Evolutionary conservation across 1,140 invertebrate species (phyloP), one percentile per base, ranked within the genome.

Genomic region (Melitaea cinxia): DNA sequence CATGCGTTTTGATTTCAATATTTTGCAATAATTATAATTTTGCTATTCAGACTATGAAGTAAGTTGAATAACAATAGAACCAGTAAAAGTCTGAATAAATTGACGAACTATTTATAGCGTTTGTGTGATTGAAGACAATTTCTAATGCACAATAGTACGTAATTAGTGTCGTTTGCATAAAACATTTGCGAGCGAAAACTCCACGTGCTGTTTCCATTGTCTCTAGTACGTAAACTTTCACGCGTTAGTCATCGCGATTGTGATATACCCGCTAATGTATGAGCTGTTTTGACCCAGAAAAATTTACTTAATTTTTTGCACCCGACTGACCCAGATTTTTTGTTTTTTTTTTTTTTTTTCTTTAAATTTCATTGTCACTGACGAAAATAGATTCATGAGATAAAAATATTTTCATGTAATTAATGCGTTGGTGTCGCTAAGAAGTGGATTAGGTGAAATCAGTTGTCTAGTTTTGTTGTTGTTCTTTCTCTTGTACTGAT

Each of bases 171-270:
- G 33, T 30, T 23, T 39, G 33, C 14, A 35, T 61, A 47, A 14
- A 23, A n/a, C 14, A 47, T 47, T 23, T 23, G 17, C 37, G 23
- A 12, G 26, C 50, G 19, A 45, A 45, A 57, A 24, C 4, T 10
- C 39, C 37, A 12, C 52, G 23, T 14, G 60, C 60, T 19, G 37
- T 33, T 26, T 1, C 60, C 30, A 62, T 62, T 62, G 60, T 54
- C 37, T 62, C 6, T 49, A n/a, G 19, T 62, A 62, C 37, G 30
- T 45, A 45, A 15, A 62, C 60, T 62, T 62, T 62, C 60, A 28
- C 35, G 1, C 24, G 24, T 62, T 53, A 54, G 50, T 62, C 59
- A 62, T 57, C 37, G 35, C n/a, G 10, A 42, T 42, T 39, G 6
- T 14, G 23, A 15, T 56, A 4, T 42, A 17, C 1, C 12, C n/a